Conservation (phyloP, 2,888 invertebrate genomes). For the Octonoba sinensis region DNA sequence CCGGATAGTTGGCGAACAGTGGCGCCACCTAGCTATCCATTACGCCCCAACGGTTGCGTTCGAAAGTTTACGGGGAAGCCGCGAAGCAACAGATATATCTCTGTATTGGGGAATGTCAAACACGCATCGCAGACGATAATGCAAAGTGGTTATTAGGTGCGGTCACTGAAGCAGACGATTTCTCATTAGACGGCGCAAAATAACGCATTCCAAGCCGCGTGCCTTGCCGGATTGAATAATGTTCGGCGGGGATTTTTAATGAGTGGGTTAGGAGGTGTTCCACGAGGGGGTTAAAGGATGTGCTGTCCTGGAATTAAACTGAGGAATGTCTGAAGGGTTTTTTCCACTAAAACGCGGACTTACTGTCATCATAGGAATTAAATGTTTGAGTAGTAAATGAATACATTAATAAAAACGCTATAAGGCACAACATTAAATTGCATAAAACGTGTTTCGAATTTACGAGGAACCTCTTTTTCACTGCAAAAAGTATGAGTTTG, state of each 20-base stretch:
- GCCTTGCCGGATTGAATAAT: slow-evolving; percentile 41
- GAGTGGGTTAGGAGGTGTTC: neutral
- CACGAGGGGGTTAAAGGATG: neutral
- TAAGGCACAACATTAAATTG: no score
- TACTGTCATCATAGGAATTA: no score
- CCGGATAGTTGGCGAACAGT: no score
- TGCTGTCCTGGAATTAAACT: neutral
- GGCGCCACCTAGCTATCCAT: slow-evolving; percentile 14
- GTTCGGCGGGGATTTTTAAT: slow-evolving; percentile 10
- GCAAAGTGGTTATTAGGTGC: slow-evolving; percentile 62
- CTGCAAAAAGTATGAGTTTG: no score
- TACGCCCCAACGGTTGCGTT: slow-evolving; percentile 17
- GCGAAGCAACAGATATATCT: slow-evolving; percentile 61
- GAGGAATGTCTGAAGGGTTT: no score
- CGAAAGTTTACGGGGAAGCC: slow-evolving; percentile 36
- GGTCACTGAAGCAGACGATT: slow-evolving; percentile 59
- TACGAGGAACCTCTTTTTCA: no score
- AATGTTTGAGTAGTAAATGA: no score
- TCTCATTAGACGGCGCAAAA: slow-evolving; percentile 61
- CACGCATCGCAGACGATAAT: slow-evolving; percentile 47
- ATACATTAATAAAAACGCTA: no score
- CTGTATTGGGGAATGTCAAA: slow-evolving; percentile 45
- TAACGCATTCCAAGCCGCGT: slow-evolving; percentile 51
- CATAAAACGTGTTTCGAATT: no score
- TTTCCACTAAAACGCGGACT: no score